These are phyloP conservation scores for Onychomys torridus DNA, from an alignment of 2,797 vertebrate species.

Conservation along the genomic window DNA sequence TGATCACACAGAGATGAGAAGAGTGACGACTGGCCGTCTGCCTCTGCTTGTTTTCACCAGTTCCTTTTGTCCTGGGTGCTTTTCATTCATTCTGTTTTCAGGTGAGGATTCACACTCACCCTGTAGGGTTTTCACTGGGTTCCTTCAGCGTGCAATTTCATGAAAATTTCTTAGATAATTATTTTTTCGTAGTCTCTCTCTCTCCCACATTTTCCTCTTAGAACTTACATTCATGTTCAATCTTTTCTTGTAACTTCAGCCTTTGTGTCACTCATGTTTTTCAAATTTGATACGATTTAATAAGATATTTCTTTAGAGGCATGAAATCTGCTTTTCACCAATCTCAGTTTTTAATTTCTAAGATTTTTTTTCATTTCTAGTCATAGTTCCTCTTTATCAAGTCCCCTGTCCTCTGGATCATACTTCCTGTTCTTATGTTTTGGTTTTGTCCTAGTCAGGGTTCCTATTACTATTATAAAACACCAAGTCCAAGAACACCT, in stretches of 20 bases:
- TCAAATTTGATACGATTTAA: not conserved
- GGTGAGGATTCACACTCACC: not conserved
- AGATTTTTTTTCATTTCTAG: not conserved
- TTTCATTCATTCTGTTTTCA: not conserved
- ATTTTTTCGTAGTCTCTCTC: not conserved
- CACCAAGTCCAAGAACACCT: not conserved
- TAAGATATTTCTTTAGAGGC: not conserved
- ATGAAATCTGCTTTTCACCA: slow-evolving; percentile 2
- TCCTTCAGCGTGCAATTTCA: not conserved
- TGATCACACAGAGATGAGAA: not conserved
- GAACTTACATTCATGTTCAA: not conserved
- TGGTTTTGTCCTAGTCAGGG: not conserved
- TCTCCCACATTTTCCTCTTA: not conserved
- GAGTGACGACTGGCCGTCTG: not conserved
- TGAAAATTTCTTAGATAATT: not conserved
- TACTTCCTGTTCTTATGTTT: not conserved
- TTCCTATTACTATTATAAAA: not conserved
- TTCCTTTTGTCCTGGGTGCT: not conserved
- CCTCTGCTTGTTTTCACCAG: not conserved
- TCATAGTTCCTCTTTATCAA: not conserved
- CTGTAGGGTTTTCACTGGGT: not conserved
- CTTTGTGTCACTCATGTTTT: not conserved
- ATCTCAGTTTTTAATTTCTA: not conserved
- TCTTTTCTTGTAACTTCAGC: not conserved
- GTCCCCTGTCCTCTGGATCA: not conserved